A percentile compares a stretch with the other conserved stretches of the same genome.
These are phyloP conservation scores for Neomicropteryx cornuta DNA, from an alignment of 1,140 invertebrate genomes.

Conservation along the genomic window DNA sequence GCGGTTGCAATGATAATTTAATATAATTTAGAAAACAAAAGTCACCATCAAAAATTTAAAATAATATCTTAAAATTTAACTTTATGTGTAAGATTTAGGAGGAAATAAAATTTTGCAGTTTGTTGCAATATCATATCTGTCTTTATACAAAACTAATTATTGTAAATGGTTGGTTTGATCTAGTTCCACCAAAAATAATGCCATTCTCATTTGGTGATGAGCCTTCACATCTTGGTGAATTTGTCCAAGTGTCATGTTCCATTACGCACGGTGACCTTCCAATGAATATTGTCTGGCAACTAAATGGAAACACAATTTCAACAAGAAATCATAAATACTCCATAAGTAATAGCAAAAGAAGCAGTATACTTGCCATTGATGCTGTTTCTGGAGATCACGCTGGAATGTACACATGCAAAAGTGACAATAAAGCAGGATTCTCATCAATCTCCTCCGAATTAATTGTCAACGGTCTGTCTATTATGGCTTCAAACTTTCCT, in stretches of 20 bases:
- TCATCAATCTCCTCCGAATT: constrained; percentile 36
- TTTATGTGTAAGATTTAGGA: too few relatives aligned
- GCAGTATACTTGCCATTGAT: constrained; percentile 54
- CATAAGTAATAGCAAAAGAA: constrained; percentile 49
- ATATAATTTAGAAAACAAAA: too few relatives aligned
- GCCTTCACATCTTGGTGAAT: constrained; percentile 54
- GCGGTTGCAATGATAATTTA: too few relatives aligned
- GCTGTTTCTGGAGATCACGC: constrained; percentile 47
- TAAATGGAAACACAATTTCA: constrained; percentile 46
- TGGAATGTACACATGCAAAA: constrained; percentile 55
- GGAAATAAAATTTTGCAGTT: too few relatives aligned
- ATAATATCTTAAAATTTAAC: too few relatives aligned
- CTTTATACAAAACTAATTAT: not conserved
- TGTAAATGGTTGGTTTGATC: not conserved
- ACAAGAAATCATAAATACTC: constrained; percentile 39
- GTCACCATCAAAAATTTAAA: too few relatives aligned
- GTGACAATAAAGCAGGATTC: constrained; percentile 51
- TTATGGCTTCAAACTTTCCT: too few relatives aligned
- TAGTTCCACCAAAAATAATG: constrained; percentile 49
- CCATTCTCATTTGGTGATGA: constrained; percentile 62
- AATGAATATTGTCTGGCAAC: constrained; percentile 55
- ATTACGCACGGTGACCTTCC: constrained; percentile 63
- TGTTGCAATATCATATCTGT: constrained; percentile 8
- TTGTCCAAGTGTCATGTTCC: constrained; percentile 55
- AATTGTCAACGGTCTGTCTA: constrained; percentile 45